A percentile compares a stretch with the other conserved stretches of the same genome.
These are phyloP conservation scores for Hydrochoerus hydrochaeris DNA, from an alignment of 2,113 vertebrate genomes.

Conservation along the genomic window DNA sequence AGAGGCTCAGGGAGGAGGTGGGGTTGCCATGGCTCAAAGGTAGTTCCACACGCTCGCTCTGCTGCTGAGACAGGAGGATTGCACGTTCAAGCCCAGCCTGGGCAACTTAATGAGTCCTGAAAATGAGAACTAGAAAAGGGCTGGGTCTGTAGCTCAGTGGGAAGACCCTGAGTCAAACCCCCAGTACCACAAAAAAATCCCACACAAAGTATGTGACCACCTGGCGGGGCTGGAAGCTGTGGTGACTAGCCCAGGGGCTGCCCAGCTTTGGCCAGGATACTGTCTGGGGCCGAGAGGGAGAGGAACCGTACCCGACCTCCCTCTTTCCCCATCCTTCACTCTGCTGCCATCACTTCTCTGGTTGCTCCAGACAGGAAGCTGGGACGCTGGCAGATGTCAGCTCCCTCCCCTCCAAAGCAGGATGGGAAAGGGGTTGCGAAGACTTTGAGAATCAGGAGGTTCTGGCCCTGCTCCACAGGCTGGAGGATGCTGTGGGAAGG, in stretches of 20 bases:
- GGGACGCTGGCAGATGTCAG: rapidly evolving
- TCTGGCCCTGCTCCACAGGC: not conserved
- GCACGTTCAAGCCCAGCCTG: not conserved
- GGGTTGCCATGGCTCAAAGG: not conserved
- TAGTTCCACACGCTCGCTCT: not conserved
- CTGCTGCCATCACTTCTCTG: rapidly evolving
- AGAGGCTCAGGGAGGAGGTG: not conserved
- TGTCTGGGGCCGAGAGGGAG: not conserved
- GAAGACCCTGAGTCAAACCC: not conserved
- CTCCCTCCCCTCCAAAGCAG: not conserved
- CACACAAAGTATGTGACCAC: not conserved
- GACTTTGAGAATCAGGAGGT: not conserved
- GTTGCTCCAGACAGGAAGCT: not conserved
- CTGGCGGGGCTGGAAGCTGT: not conserved
- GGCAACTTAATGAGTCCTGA: not conserved
- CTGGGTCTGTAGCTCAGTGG: not conserved
- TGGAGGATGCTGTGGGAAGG: not conserved
- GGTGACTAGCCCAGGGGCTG: not conserved
- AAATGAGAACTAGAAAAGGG: not conserved
- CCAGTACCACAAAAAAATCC: not conserved
- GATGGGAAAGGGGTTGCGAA: not conserved
- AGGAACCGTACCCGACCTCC: not conserved
- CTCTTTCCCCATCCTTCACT: not conserved
- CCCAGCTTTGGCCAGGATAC: not conserved
- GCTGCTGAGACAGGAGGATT: not conserved